Conservation (phyloP, 2,113 vertebrate species). For the Gila orcuttii region DNA sequence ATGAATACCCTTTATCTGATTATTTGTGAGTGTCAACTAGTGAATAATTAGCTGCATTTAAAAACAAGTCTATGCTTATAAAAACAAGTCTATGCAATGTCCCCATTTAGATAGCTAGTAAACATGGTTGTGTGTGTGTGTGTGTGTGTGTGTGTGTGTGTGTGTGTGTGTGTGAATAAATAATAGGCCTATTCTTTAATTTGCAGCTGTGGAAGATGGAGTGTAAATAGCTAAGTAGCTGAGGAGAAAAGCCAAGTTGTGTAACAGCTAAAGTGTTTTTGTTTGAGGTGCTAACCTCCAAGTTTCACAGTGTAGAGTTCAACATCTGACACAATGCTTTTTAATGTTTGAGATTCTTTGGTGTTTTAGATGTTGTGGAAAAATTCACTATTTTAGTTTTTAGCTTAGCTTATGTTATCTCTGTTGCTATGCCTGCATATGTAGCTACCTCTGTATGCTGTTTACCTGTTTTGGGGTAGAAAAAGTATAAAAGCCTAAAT, state of each 20-base stretch:
- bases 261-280: neutral
- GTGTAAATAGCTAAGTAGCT: neutral
- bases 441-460: neutral
- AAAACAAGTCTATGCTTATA: too few species aligned
- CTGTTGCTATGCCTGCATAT: neutral
- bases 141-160: too few species aligned
- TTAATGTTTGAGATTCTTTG: neutral
- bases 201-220: neutral
- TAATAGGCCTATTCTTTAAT: neutral
- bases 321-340: neutral
- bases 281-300: too few species aligned
- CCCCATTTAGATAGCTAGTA: too few species aligned
- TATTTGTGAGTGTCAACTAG: too few species aligned
- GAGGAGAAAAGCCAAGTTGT: neutral
- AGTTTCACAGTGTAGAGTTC: neutral
- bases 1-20: too few species aligned
- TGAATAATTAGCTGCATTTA: too few species aligned
- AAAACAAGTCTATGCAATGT: too few species aligned
- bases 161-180: too few species aligned
- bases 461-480: constrained; percentile 7
- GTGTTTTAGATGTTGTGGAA: neutral
- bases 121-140: too few species aligned
- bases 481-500: neutral
- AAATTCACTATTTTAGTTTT: neutral
- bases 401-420: neutral